Evolutionary conservation across 2,113 vertebrate genomes (phyloP), one percentile per base, ranked within the genome.

Genomic region (Corythaeola cristata): DNA sequence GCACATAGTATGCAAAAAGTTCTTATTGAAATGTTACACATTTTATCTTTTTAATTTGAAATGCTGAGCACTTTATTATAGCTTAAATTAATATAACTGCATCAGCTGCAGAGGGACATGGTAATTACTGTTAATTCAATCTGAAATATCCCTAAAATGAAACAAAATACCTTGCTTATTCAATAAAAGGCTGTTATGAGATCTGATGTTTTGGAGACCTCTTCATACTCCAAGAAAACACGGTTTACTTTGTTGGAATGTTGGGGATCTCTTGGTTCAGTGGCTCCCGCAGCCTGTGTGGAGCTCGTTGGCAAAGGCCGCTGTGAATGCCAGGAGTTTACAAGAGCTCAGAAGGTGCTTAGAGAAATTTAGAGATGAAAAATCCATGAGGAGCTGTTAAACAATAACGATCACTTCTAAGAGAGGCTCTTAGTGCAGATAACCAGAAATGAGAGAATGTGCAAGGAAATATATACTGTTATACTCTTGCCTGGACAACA

Each of bases 51-150:
- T 30, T 83, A 45, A 58, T 82, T 79, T 83, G 62, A 85, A 88
- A 79, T 60, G 50, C 82, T 75, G 41, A 72, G 58, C 53, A 39
- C 71, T 93, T 93, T 72, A 39, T 53, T 85, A 7, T 49, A 50
- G 32, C 71, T 93, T 85, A 47, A 85, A 62, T 82, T 74, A 80
- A 85, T 88, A 39, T 44, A 66, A 78, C 49, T 55, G 55, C 53
- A 26, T 79, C 63, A 76, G 59, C 62, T 1, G 0, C 75, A 74
- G 80, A 89, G 73, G 55, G 79, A 52, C 19, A 9, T 37, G n/a
- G 52, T 86, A 93, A 88, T 88, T 91, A 73, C 27, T 59, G 49
- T 24, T 73, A 80, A 90, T 85, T 90, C 52, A n/a, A 53, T 76
- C 28, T 32, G 24, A 87, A 95, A 83, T 41, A 41, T 13, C 66